Evolutionary conservation across 2,113 vertebrate genomes (phyloP).

Genomic region (Geococcyx californianus): DNA sequence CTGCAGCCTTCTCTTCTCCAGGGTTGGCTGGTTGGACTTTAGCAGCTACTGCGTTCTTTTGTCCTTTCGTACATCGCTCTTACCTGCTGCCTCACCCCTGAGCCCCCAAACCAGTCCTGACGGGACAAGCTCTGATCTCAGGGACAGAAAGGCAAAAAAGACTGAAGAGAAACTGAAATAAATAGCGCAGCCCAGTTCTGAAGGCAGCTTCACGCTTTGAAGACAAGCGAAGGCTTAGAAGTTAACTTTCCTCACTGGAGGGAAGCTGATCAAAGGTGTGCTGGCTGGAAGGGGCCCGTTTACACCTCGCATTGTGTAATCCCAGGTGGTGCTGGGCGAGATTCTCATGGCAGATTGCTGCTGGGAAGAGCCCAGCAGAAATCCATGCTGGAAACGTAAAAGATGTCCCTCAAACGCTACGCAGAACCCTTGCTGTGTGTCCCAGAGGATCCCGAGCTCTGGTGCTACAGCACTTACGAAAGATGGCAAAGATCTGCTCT

Average conservation of each 20-base stretch:
- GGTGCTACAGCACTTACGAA: not conserved
- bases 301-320: fast-evolving
- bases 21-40: not conserved
- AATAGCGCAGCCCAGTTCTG: not conserved
- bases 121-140: not conserved
- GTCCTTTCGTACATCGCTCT: not conserved
- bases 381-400: not conserved
- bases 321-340: not conserved
- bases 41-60: not conserved
- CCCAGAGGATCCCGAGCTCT: not conserved
- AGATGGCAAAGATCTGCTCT: not conserved
- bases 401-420: not conserved
- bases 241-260: not conserved
- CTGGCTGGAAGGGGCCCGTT: not conserved
- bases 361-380: not conserved
- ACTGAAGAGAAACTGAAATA: not conserved
- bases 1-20: too few species aligned
- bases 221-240: not conserved
- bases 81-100: not conserved
- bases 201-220: not conserved
- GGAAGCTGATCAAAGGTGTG: not conserved
- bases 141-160: not conserved
- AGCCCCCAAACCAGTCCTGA: not conserved
- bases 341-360: fast-evolving
- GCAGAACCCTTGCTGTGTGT: not conserved